phyloP scores from a whole-genome alignment of 2,113 vertebrate species.

The Halcyon malimbica region DNA sequence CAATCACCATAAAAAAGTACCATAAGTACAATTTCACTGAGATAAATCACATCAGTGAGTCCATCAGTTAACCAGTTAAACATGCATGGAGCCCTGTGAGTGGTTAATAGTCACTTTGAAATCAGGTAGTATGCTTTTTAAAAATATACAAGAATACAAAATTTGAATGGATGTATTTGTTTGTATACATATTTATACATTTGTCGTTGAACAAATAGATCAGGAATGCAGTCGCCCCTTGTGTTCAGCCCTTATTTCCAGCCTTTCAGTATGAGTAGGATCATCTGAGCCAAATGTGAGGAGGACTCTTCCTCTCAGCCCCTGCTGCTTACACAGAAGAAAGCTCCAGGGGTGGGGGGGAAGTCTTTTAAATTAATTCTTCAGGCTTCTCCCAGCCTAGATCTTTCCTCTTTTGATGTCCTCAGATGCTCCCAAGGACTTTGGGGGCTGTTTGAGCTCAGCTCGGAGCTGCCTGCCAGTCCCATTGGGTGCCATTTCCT shows the following conservation, averaged over 20 bases:
- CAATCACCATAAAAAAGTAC: not conserved
- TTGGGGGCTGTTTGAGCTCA: conserved; percentile 40
- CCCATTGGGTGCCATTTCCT: conserved; percentile 66
- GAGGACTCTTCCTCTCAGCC: not conserved
- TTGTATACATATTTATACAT: not conserved
- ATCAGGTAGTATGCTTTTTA: not conserved
- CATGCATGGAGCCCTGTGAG: not conserved
- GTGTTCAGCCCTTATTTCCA: not conserved
- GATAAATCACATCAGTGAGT: not conserved
- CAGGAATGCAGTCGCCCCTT: not conserved
- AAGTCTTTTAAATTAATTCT: conserved; percentile 20
- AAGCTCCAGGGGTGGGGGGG: not conserved
- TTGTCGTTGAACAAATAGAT: not conserved
- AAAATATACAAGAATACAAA: not conserved
- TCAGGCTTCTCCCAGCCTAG: conserved; percentile 25
- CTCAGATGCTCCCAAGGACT: conserved; percentile 61
- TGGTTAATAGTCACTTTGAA: not conserved
- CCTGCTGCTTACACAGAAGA: conserved; percentile 44
- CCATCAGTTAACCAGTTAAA: not conserved
- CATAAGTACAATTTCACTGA: not conserved
- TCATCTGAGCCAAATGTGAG: not conserved
- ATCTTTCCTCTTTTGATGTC: conserved; percentile 57
- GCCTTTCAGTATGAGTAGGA: not conserved
- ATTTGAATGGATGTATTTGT: not conserved
- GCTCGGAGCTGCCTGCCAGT: not conserved